Evolutionary conservation across 2,888 invertebrate species (phyloP), one percentile per base, ranked within the genome.

Genomic region (Callimorpha dominula): DNA sequence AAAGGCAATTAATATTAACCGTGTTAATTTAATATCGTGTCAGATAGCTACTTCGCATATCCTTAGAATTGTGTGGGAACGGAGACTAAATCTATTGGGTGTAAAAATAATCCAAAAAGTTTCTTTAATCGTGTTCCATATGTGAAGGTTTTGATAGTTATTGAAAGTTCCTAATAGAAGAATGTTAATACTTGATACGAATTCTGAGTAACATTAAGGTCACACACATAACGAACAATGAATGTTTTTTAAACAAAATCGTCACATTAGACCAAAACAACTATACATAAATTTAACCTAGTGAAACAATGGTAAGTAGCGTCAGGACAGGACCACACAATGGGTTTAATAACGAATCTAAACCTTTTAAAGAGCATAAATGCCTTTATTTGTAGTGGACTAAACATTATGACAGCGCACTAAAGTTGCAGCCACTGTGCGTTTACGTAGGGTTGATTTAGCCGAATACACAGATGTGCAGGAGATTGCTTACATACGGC

Each of bases 1-100:
- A 85, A 81, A 78, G 81, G 74, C 82, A 88, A 88, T 88, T 88
- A 87, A 75, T 70, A 73, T 68, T 80, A 83, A 85, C 78, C 79
- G 83, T 78, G 82, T 82, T 81, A 80, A 79, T 84, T 78, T 72
- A 76, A 79, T 77, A 75, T 68, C 70, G 60, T 76, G 76, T 70
- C 71, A 70, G 20, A 42, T 42, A 31, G 40, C 42, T 50, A 57
- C 54, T 66, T 67, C 67, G 67, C 62, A 52, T 66, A 40, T 62
- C 42, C 52, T 46, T 52, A 64, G n/a, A 64, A 68, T 57, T 46
- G 57, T 63, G 72, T 72, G 68, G 46, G 68, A 60, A 71, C 17
- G 42, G 43, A 71, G 15, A 60, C 20, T 12, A 11, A 40, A 7
- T 49, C 49, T 31, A 31, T 8, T 17, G 20, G 66, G 17, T 52